phyloP scores from a whole-genome alignment of 2,797 vertebrate species.

The Muscicapa comitata region DNA sequence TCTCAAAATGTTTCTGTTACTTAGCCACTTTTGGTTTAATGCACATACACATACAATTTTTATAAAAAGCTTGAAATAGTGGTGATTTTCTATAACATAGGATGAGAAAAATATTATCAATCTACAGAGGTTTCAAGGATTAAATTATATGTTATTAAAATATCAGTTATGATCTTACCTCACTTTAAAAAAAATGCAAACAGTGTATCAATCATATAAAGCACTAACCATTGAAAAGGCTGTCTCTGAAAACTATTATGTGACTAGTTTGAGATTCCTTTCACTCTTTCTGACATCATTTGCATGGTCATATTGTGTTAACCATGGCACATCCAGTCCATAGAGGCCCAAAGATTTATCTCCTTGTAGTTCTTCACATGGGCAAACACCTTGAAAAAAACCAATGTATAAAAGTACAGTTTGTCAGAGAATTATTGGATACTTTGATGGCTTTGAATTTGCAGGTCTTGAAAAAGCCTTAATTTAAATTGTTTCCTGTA shows the following conservation, averaged over 20 bases:
- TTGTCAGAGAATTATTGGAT: neutral
- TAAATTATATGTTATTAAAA: neutral
- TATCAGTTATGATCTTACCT: neutral
- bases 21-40: neutral
- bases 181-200: accelerated
- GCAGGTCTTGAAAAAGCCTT: neutral
- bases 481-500: neutral
- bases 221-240: accelerated
- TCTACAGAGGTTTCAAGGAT: neutral
- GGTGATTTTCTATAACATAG: neutral
- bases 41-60: neutral
- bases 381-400: neutral
- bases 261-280: neutral
- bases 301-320: neutral
- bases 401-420: neutral
- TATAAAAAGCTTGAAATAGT: neutral
- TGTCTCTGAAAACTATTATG: neutral
- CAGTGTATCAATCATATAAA: neutral
- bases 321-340: neutral
- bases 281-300: neutral
- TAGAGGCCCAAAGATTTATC: accelerated
- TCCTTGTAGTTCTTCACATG: neutral
- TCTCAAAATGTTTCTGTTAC: neutral
- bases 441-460: neutral
- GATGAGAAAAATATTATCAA: neutral